phyloP scores from a whole-genome alignment of 2,888 invertebrate genomes.

The Drosophila cognata region DNA sequence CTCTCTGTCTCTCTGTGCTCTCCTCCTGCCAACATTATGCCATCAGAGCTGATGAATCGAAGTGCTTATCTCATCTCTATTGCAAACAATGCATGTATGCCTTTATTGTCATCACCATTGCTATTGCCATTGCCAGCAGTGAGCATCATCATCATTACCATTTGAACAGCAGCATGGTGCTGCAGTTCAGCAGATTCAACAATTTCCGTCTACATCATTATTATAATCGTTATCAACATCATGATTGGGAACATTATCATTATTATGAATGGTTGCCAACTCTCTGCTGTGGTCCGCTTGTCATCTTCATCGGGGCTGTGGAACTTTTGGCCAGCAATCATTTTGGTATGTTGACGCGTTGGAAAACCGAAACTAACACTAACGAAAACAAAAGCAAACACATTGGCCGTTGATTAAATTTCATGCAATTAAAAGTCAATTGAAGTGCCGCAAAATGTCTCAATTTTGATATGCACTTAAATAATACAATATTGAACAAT shows the following conservation, averaged over 20 bases:
- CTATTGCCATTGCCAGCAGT: conserved; percentile 5
- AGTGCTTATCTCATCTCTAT: conserved; percentile 32
- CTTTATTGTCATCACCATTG: conserved; percentile 37
- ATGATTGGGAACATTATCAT: conserved; percentile 42
- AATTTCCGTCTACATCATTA: conserved; percentile 33
- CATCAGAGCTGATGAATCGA: not conserved
- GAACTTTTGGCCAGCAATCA: conserved; percentile 61
- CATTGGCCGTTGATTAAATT: conserved; percentile 47
- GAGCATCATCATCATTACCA: conserved; percentile 7
- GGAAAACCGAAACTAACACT: conserved; percentile 61
- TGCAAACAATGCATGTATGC: conserved; percentile 12
- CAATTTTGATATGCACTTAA: conserved; percentile 32
- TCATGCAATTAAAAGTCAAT: conserved; percentile 73
- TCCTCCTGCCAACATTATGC: too few species aligned
- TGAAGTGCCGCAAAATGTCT: conserved; percentile 45
- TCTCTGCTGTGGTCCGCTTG: conserved; percentile 67
- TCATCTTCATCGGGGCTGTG: conserved; percentile 66
- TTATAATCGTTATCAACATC: conserved; percentile 49
- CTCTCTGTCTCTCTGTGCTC: not conserved
- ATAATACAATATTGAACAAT: conserved; percentile 2
- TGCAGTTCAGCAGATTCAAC: conserved; percentile 29
- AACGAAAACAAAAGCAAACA: conserved; percentile 54
- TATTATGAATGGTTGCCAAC: conserved; percentile 45
- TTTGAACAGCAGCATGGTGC: not conserved
- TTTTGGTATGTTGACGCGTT: conserved; percentile 52